Conservation (phyloP, 2,113 vertebrate genomes). For the Glaucidium brasilianum region DNA sequence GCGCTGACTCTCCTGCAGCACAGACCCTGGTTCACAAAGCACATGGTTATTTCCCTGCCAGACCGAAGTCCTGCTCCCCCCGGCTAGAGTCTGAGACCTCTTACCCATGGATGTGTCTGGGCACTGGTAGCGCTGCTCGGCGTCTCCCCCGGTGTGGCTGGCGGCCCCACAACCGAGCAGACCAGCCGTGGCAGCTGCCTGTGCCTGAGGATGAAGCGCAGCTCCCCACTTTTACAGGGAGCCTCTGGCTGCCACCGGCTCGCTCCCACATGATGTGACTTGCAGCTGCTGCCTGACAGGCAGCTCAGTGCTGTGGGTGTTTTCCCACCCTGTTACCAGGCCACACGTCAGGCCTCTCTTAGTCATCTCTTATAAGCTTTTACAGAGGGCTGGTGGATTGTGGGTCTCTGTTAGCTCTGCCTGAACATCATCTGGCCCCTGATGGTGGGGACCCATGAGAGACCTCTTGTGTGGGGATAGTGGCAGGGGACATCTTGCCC, state of each 20-base stretch:
- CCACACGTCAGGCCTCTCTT: accelerated
- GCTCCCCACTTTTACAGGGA: background rate
- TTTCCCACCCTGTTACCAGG: background rate
- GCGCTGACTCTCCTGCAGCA: accelerated
- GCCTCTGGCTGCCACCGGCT: accelerated
- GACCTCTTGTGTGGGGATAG: background rate
- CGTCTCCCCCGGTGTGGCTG: background rate
- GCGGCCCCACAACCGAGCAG: background rate
- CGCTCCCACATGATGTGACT: background rate
- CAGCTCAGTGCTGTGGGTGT: background rate
- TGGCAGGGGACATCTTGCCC: background rate
- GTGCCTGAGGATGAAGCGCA: background rate
- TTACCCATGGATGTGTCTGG: background rate
- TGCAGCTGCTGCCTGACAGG: background rate
- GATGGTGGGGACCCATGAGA: background rate
- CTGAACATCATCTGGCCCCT: background rate
- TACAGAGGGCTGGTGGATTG: accelerated
- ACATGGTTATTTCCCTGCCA: accelerated
- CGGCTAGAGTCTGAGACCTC: background rate
- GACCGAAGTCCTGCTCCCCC: background rate
- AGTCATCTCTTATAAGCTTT: background rate
- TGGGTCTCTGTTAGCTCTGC: background rate
- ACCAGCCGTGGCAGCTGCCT: background rate
- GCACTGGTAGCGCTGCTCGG: accelerated
- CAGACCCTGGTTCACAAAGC: background rate